Evolutionary conservation across 1,140 invertebrate species (phyloP).

Genomic region (Drosophila sechellia): DNA sequence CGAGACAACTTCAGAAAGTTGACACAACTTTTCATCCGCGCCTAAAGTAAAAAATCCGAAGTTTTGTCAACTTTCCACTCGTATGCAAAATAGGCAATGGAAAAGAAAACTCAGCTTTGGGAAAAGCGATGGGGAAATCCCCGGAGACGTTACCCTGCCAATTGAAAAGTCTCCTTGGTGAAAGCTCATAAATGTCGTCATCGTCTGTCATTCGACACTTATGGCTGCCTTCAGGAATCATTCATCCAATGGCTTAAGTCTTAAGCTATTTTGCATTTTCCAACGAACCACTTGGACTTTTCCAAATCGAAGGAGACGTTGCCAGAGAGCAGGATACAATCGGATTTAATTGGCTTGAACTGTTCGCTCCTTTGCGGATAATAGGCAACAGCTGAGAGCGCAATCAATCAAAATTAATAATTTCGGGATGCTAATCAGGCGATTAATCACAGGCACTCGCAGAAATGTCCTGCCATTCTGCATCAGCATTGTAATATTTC

Average conservation of each 20-base stretch:
- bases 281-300: not conserved
- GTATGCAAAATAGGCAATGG: slow-evolving; percentile 34
- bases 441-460: slow-evolving; percentile 27
- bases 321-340: slow-evolving; percentile 26
- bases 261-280: slow-evolving; percentile 31
- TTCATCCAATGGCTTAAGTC: slow-evolving; percentile 26
- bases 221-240: slow-evolving; percentile 28
- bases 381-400: slow-evolving; percentile 30
- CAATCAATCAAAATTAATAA: slow-evolving; percentile 40
- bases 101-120: not conserved
- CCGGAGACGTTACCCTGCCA: slow-evolving; percentile 18
- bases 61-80: slow-evolving; percentile 13
- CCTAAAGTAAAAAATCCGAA: slow-evolving; percentile 2
- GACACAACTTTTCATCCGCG: slow-evolving; percentile 20
- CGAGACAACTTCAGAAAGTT: slow-evolving; percentile 25
- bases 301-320: slow-evolving; percentile 1
- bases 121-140: slow-evolving; percentile 1
- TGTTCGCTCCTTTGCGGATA: slow-evolving; percentile 2
- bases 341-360: slow-evolving; percentile 43
- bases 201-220: slow-evolving; percentile 38
- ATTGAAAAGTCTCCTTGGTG: slow-evolving; percentile 35
- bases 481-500: slow-evolving; percentile 11
- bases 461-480: slow-evolving; percentile 10
- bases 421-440: slow-evolving; percentile 26
- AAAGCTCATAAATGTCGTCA: slow-evolving; percentile 45